A percentile compares a stretch with the other conserved stretches of the same genome.
Conservation (phyloP, 2,888 invertebrate genomes). For the Caenorhabditis macrosperma region DNA sequence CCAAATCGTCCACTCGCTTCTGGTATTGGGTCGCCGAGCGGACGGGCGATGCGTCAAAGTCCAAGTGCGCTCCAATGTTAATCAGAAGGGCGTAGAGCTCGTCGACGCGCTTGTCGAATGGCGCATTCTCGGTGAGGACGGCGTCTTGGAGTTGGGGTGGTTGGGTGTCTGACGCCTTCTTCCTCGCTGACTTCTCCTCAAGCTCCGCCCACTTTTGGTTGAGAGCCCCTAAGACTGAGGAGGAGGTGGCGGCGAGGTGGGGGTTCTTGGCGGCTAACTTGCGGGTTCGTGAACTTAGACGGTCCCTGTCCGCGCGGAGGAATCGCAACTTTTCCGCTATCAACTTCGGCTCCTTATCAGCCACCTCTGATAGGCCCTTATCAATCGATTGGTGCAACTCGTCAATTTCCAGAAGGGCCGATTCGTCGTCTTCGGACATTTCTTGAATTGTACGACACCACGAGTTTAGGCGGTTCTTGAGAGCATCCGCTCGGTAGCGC, state of each 20-base stretch:
- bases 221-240: slow-evolving; percentile 34
- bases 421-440: slow-evolving; percentile 72
- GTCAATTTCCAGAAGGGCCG: slow-evolving; percentile 69
- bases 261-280: slow-evolving; percentile 67
- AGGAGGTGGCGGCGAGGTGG: slow-evolving; percentile 54
- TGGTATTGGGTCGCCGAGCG: slow-evolving; percentile 54
- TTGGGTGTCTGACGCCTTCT: not conserved
- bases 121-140: slow-evolving; percentile 26
- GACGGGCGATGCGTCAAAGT: slow-evolving; percentile 69
- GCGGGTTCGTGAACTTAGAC: slow-evolving; percentile 65
- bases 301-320: slow-evolving; percentile 65
- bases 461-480: slow-evolving; percentile 67
- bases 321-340: slow-evolving; percentile 66
- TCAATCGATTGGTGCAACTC: slow-evolving; percentile 65
- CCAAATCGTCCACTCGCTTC: slow-evolving; percentile 61
- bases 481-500: slow-evolving; percentile 63
- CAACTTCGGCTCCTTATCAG: slow-evolving; percentile 33
- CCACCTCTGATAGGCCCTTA: slow-evolving; percentile 41
- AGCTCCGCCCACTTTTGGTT: slow-evolving; percentile 60
- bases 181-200: slow-evolving; percentile 51
- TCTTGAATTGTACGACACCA: slow-evolving; percentile 66
- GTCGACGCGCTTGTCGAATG: slow-evolving; percentile 51
- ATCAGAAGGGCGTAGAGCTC: slow-evolving; percentile 54
- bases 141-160: slow-evolving; percentile 21
- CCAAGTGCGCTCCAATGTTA: slow-evolving; percentile 60